Evolutionary conservation across 2,113 vertebrate species (phyloP).

Genomic region (Machaerirhynchus nigripectus): DNA sequence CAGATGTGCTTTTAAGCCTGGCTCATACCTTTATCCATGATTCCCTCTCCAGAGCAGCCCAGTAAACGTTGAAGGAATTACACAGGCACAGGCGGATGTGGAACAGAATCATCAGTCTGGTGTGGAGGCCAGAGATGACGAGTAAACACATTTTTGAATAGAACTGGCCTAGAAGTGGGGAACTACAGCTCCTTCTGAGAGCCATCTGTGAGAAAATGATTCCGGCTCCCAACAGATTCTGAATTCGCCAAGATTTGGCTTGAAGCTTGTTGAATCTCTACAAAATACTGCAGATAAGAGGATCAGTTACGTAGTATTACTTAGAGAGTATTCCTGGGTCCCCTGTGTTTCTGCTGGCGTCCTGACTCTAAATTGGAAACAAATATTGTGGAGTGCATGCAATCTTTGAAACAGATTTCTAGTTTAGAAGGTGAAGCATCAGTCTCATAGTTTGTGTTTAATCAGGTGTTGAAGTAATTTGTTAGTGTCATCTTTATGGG

Average conservation of each 20-base stretch:
- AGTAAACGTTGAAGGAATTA: not conserved
- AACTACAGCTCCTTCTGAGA: conserved; percentile 1
- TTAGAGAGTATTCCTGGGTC: not conserved
- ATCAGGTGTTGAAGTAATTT: not conserved
- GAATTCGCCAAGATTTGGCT: not conserved
- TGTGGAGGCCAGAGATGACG: not conserved
- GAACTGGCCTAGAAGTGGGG: not conserved
- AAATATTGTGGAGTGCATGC: not conserved
- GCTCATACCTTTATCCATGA: not conserved
- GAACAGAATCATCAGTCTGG: not conserved
- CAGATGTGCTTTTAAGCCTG: not conserved
- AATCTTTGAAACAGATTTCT: not conserved
- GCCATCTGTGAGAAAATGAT: not conserved
- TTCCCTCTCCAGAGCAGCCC: not conserved
- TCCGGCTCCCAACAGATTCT: not conserved
- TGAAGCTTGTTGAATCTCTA: not conserved
- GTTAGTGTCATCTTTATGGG: not conserved
- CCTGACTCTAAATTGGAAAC: not conserved
- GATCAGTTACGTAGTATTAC: not conserved
- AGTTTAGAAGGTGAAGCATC: not conserved
- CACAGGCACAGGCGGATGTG: not conserved
- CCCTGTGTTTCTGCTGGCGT: not conserved
- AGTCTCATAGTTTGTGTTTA: not conserved
- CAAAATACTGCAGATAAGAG: not conserved
- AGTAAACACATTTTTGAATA: not conserved